Conservation (phyloP, 2,113 vertebrate genomes). For the Calypte anna region DNA sequence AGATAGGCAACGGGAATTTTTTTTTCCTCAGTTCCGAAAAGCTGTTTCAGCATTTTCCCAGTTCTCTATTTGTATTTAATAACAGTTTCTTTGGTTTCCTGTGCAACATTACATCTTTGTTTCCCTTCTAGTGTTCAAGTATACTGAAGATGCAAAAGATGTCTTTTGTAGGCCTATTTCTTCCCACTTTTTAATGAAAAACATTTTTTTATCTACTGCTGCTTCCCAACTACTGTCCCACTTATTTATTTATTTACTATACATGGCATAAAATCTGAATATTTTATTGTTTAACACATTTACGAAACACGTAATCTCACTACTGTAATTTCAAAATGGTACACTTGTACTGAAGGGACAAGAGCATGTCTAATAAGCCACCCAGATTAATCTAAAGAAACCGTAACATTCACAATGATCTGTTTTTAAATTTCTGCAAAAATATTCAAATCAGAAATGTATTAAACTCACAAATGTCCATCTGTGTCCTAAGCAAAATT, state of each 20-base stretch:
- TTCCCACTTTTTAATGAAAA: slow-evolving; percentile 4
- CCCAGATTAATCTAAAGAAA: background rate
- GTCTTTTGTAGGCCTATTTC: background rate
- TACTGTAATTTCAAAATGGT: background rate
- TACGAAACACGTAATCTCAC: slow-evolving; percentile 13
- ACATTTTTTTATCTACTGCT: background rate
- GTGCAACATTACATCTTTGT: slow-evolving; percentile 27
- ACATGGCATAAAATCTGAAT: background rate
- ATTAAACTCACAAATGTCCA: background rate
- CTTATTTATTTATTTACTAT: background rate
- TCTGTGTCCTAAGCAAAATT: background rate
- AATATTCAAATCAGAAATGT: background rate
- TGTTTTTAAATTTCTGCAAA: background rate
- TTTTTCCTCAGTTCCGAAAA: background rate
- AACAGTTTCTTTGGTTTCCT: slow-evolving; percentile 49
- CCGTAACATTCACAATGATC: background rate
- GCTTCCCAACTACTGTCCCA: background rate
- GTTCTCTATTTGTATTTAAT: slow-evolving; percentile 44
- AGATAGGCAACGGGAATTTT: background rate
- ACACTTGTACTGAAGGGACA: background rate
- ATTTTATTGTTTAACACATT: background rate
- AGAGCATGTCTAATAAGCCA: background rate
- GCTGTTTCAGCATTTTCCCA: slow-evolving; percentile 11
- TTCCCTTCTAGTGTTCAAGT: slow-evolving; percentile 16
- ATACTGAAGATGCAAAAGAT: slow-evolving; percentile 37